Base-by-base conservation (phyloP, 2,888 invertebrate species). In the Melipona bicolor region DNA sequence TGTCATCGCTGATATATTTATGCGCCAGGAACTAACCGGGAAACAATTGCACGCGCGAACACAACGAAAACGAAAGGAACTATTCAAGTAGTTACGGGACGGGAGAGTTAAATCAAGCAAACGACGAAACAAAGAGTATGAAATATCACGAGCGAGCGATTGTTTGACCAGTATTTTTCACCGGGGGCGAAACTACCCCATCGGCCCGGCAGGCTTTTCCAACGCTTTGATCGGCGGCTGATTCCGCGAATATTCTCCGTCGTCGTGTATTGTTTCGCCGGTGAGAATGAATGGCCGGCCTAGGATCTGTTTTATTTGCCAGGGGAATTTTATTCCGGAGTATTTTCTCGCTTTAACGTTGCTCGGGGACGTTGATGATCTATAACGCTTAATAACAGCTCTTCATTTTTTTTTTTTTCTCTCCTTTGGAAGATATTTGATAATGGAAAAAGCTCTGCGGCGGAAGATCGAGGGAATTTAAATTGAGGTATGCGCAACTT, bases 41-140 rank as follows among this genome's bases (percentile, higher is more conserved):
- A 36, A 56, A 77, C 56, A 77, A 56, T 62, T 27, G 69, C 70
- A 4, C 19, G 4, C 17, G 21, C 69, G 71, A 36, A 36, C 50
- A 77, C 49, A 62, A 82, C 74, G 75, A 77, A 61, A 56, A 24
- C 65, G 69, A 36, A 78, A 71, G 74, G 65, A 80, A 65, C 65
- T 54, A 11, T 68, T 70, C 49, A 49, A 76, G 71, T 32, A 24
- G 17, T 56, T n/a, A 21, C 49, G 67, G 24, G 69, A 67, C 43
- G 67, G 67, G 61, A 61, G 15, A 21, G 72, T 19, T 56, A n/a
- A 43, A 56, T 77, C 65, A n/a, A 52, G 62, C 56, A 17, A 5
- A 13, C 49, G 27, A 9, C 43, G 75, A 70, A 72, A 83, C 82
- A 72, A 76, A 72, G 75, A 75, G 67, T 56, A 54, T 61, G 76